These are phyloP conservation scores for Trialeurodes vaporariorum DNA, from an alignment of 1,140 invertebrate species.

Conservation along the genomic window DNA sequence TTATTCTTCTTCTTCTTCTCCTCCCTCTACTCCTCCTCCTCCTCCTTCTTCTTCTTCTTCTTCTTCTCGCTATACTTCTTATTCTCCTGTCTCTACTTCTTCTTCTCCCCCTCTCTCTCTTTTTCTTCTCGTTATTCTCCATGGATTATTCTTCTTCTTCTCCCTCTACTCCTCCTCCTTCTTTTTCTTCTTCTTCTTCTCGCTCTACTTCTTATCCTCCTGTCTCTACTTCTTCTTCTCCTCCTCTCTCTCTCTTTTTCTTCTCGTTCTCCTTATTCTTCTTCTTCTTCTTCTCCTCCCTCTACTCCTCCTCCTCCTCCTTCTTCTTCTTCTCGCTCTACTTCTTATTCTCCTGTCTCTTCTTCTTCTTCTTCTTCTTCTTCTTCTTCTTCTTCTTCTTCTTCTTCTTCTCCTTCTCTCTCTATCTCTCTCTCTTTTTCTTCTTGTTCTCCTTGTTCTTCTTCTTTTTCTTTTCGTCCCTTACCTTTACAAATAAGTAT, in stretches of 20 bases:
- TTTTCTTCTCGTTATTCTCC: background rate
- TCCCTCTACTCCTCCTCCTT: too few relatives aligned
- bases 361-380: background rate
- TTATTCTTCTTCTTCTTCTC: background rate
- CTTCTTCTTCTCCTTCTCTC: background rate
- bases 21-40: too few relatives aligned
- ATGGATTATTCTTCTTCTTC: background rate
- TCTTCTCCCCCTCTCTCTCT: background rate
- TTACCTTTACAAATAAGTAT: too few relatives aligned
- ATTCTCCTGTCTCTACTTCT: background rate
- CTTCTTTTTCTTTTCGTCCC: background rate
- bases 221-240: background rate
- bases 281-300: slow-evolving; percentile 1
- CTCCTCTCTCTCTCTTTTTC: background rate
- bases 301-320: slow-evolving; percentile 1
- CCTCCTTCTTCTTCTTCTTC: too few relatives aligned
- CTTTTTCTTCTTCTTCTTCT: background rate
- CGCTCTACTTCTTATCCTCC: background rate
- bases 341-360: background rate
- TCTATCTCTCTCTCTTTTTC: background rate
- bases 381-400: background rate
- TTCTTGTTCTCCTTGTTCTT: background rate
- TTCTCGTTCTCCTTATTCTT: background rate
- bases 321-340: background rate
- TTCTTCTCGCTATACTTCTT: background rate